These are phyloP conservation scores for Ethmia dodecea DNA, from an alignment of 2,888 invertebrate genomes.

Conservation along the genomic window DNA sequence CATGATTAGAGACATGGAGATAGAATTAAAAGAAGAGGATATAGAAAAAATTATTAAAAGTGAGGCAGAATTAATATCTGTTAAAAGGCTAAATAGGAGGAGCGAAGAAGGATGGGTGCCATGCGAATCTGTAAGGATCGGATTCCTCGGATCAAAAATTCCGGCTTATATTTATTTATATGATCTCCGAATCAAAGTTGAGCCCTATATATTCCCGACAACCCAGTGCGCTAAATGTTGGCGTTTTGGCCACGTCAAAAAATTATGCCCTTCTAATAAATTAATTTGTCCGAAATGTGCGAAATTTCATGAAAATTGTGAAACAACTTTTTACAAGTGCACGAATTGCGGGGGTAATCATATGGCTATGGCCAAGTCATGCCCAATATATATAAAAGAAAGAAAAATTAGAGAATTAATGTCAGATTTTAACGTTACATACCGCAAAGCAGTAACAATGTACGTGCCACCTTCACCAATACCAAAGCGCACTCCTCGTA, in stretches of 20 bases:
- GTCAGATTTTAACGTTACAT: slow-evolving; percentile 14
- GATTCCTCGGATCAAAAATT: slow-evolving; percentile 16
- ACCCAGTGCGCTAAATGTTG: slow-evolving; percentile 22
- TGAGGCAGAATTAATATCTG: slow-evolving; percentile 8
- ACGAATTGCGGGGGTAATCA: slow-evolving; percentile 13
- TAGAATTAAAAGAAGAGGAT: slow-evolving; percentile 18
- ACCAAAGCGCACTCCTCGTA: background rate
- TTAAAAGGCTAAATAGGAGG: slow-evolving; percentile 14
- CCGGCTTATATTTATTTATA: slow-evolving; percentile 15
- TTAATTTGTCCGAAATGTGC: slow-evolving; percentile 17
- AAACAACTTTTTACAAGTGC: slow-evolving; percentile 9
- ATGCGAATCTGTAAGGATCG: slow-evolving; percentile 18
- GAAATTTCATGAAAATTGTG: slow-evolving; percentile 14
- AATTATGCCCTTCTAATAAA: slow-evolving; percentile 14
- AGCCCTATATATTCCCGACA: slow-evolving; percentile 19
- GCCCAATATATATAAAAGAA: slow-evolving; percentile 15
- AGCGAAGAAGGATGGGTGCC: slow-evolving; percentile 14
- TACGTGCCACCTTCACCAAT: slow-evolving; percentile 5
- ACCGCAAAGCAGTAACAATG: slow-evolving; percentile 8
- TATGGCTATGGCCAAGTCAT: slow-evolving; percentile 10
- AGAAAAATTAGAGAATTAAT: slow-evolving; percentile 12
- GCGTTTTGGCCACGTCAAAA: slow-evolving; percentile 13
- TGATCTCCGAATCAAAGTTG: slow-evolving; percentile 17
- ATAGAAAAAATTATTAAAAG: slow-evolving; percentile 10
- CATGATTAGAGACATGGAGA: slow-evolving; percentile 20